Percentiles rank a stretch among this genome's conserved stretches.
Conservation (phyloP, 2,113 vertebrate genomes). For the Hymenochirus boettgeri region DNA sequence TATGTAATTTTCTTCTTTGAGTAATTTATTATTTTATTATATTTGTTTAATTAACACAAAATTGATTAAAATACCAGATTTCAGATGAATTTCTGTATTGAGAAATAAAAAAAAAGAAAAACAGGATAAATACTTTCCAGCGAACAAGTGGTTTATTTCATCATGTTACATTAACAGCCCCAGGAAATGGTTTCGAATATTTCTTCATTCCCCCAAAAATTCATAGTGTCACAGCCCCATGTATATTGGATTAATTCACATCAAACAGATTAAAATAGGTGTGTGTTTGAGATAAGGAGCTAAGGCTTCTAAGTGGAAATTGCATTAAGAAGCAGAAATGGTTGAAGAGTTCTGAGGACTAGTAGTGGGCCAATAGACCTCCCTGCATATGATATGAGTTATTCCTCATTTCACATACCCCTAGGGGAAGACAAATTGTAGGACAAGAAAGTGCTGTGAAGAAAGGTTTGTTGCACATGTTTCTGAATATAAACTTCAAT, state of each 20-base stretch:
- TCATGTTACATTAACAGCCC: constrained; percentile 48
- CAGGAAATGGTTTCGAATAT: constrained; percentile 30
- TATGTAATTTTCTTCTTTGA: no score
- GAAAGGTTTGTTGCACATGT: background rate
- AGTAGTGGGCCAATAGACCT: constrained; percentile 4
- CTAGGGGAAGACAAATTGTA: background rate
- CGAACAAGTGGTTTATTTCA: constrained; percentile 20
- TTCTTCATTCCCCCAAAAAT: constrained; percentile 52
- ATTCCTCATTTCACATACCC: background rate
- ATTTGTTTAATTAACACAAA: no score
- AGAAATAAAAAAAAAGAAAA: background rate
- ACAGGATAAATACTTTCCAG: background rate
- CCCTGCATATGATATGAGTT: background rate
- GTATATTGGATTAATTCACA: constrained; percentile 64
- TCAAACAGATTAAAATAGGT: constrained; percentile 65
- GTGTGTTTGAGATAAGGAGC: constrained; percentile 59
- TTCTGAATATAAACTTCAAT: background rate
- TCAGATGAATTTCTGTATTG: background rate
- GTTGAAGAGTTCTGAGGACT: constrained; percentile 8
- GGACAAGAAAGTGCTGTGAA: background rate
- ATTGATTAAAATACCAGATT: no score
- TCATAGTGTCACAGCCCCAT: constrained; percentile 52
- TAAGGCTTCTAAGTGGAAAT: constrained; percentile 55
- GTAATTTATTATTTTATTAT: no score
- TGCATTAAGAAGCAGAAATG: constrained; percentile 48